Evolutionary conservation across 2,888 invertebrate genomes (phyloP), one percentile per base, ranked within the genome.

Genomic region (Mesorhabditis sp.): DNA sequence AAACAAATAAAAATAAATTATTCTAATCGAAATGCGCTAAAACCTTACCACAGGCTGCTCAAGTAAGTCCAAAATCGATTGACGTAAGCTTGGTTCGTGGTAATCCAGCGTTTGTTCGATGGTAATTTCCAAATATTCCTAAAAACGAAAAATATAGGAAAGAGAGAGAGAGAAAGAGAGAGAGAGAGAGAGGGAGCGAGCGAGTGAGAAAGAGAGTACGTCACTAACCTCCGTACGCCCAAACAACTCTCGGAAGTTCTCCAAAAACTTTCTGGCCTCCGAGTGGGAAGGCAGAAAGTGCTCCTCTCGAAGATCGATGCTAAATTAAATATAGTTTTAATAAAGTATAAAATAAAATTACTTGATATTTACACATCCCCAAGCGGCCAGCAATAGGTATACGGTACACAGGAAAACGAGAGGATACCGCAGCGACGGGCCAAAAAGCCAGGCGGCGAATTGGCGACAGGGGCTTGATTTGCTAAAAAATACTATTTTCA

Each of bases 351-450:
- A 43, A 67, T 62, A 15, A 0, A 62, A 28, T 45, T 70, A 76
- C 78, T 67, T 67, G n/a, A 75, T 73, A 28, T 74, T 73, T 28
- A 70, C n/a, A 69, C 78, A 78, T 67, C 82, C 80, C 71, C 79
- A 80, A 41, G 72, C 70, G 63, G 81, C 81, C 15, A 83, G 73
- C 58, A 82, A 76, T 28, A 83, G 62, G 67, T 79, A 85, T 5
- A 74, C 76, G 42, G 80, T 78, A 62, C 77, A 79, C 45, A 81
- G 65, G 62, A 80, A 72, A 15, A 81, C 74, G 43, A 76, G 71
- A 3, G 79, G 73, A 74, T 74, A 72, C 42, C 78, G 50, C 68
- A 77, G 69, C 62, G 68, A 43, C 13, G 71, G 71, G 45, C 67
- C 66, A 13, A 74, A 67, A 28, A 74, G 74, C 44, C 68, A 67